Evolutionary conservation across 2,797 vertebrate species (phyloP).

Genomic region (Mycteria americana): DNA sequence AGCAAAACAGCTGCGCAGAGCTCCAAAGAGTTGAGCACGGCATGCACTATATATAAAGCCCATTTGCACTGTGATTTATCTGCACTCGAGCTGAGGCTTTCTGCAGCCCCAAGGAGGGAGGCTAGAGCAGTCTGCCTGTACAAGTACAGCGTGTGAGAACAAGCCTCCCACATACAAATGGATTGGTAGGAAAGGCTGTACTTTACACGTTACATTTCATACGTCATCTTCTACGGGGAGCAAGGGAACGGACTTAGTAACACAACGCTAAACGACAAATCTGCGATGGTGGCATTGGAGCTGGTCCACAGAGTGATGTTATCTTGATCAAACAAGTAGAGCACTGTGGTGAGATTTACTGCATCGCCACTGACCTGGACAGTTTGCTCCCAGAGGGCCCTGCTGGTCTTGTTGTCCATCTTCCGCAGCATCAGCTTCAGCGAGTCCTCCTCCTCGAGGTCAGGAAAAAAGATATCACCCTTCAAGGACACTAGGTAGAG

Average conservation of each 20-base stretch:
- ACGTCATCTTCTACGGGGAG: background rate
- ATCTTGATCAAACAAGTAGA: slow-evolving; percentile 9
- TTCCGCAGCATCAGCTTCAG: slow-evolving; percentile 6
- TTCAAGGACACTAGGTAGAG: slow-evolving; percentile 70
- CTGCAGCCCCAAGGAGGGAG: background rate
- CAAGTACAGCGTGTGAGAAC: background rate
- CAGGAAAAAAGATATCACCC: background rate
- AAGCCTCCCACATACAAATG: background rate
- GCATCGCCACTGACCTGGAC: fast-evolving
- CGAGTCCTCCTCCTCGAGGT: background rate
- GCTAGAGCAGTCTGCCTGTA: background rate
- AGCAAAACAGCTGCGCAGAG: background rate
- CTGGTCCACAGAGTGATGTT: slow-evolving; percentile 50
- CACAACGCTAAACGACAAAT: slow-evolving; percentile 53
- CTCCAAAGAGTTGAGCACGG: background rate
- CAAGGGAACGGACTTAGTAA: slow-evolving; percentile 5
- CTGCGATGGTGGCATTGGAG: fast-evolving
- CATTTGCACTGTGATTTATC: background rate
- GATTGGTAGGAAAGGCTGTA: background rate
- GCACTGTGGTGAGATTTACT: background rate
- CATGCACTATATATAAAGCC: background rate
- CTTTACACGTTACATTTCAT: background rate
- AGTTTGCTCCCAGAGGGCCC: background rate
- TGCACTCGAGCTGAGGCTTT: background rate
- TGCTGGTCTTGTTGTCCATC: fast-evolving